These are phyloP conservation scores for Heterotis niloticus DNA, from an alignment of 2,113 vertebrate genomes.

Conservation along the genomic window DNA sequence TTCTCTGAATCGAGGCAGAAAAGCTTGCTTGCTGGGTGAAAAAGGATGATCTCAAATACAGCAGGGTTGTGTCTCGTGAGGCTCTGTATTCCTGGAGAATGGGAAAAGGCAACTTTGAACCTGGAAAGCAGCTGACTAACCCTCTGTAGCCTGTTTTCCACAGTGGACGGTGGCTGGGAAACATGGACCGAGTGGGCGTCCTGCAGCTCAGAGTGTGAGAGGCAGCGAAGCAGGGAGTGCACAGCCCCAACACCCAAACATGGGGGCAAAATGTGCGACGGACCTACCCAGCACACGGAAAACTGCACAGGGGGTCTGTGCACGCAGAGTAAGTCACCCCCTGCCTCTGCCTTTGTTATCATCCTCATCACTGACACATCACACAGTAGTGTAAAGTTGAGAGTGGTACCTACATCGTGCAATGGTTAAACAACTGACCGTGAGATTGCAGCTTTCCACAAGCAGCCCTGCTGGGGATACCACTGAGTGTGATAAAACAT, in stretches of 20 bases:
- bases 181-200: constrained; percentile 85
- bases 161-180: constrained; percentile 86
- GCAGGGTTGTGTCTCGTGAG: too few relatives aligned
- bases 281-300: constrained; percentile 70
- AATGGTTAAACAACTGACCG: neutral
- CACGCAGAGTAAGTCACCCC: constrained; percentile 74
- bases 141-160: neutral
- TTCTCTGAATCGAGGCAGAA: too few relatives aligned
- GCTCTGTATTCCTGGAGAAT: too few relatives aligned
- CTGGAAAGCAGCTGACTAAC: neutral
- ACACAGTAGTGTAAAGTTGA: neutral
- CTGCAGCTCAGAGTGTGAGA: constrained; percentile 82
- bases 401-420: neutral
- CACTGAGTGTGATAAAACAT: too few relatives aligned
- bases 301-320: constrained; percentile 92
- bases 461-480: too few relatives aligned
- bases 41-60: too few relatives aligned
- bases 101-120: neutral
- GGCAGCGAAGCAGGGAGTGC: constrained; percentile 76
- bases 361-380: neutral
- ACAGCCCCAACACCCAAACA: constrained; percentile 72
- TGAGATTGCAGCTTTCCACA: neutral
- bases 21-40: too few relatives aligned
- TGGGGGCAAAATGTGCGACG: constrained; percentile 79
- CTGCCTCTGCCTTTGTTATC: neutral